A percentile compares a stretch with the other conserved stretches of the same genome.
These are phyloP conservation scores for Cataglyphis albicans DNA, from an alignment of 2,888 invertebrate genomes.

Conservation along the genomic window DNA sequence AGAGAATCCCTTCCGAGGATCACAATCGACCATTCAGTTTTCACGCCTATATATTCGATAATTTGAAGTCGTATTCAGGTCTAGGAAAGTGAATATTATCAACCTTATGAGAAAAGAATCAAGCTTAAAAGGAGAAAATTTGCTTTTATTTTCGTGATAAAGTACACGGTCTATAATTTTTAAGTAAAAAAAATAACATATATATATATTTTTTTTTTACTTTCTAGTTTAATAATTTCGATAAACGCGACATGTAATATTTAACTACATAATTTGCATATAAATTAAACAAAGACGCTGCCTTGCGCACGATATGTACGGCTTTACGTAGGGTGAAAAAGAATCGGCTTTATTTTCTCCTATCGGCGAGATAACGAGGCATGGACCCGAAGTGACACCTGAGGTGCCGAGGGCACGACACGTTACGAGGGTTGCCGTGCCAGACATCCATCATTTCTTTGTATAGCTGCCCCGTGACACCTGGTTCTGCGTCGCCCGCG, in stretches of 20 bases:
- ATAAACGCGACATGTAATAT: not conserved
- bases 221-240: not conserved
- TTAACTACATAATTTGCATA: slow-evolving; percentile 21
- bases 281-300: slow-evolving; percentile 16
- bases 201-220: not conserved
- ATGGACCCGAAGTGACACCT: slow-evolving; percentile 82
- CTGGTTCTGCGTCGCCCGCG: slow-evolving; percentile 78
- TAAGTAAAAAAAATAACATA: not conserved
- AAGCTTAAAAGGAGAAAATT: not conserved
- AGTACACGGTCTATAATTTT: not conserved
- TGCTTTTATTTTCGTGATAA: not conserved
- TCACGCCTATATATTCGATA: slow-evolving; percentile 82
- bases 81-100: slow-evolving; percentile 55
- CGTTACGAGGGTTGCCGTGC: slow-evolving; percentile 80
- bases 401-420: slow-evolving; percentile 80
- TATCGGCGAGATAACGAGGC: slow-evolving; percentile 80
- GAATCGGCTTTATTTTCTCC: slow-evolving; percentile 51
- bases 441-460: slow-evolving; percentile 84
- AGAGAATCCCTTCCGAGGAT: slow-evolving; percentile 58
- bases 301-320: slow-evolving; percentile 3
- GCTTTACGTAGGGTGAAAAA: slow-evolving; percentile 29
- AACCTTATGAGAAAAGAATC: not conserved
- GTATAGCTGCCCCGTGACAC: slow-evolving; percentile 80
- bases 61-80: slow-evolving; percentile 74
- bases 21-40: slow-evolving; percentile 77